Evolutionary conservation across 2,888 invertebrate species (phyloP), one percentile per base, ranked within the genome.

Genomic region (Hemaris fuciformis): DNA sequence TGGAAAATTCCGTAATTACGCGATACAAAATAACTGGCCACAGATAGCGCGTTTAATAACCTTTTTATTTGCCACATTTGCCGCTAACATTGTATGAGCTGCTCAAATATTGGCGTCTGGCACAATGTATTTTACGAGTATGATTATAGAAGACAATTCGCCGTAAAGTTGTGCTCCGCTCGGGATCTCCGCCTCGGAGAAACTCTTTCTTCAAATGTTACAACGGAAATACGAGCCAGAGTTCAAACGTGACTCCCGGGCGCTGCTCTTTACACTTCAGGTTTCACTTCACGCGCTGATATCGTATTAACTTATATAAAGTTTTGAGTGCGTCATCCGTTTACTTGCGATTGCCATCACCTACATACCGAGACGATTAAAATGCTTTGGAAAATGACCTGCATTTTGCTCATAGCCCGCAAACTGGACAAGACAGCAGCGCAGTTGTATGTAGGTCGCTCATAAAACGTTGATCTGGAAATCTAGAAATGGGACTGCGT

Each of bases 1-100:
- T 23, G 60, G 46, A 43, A 38, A 38, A 56, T 27, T 58, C 25
- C 27, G 61, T 57, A 42, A 23, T 60, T 31, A 53, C 53, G 31
- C 18, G 27, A 53, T 18, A 31, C 53, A 53, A 10, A 31, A 53
- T 53, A 18, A 53, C 53, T 27, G 31, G 13, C 45, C 13, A 22
- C 13, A 27, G 59, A 59, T 31, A 31, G 31, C 31, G 27, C 53
- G 53, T 53, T 31, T 53, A 53, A 31, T 53, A 31, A 31, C 18
- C 18, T 53, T 53, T 27, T 25, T 31, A 53, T 53, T 27, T 53
- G 15, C 4, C n/a, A 25, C n/a, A 48, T 48, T 48, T 48, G 25
- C 25, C 25, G 18, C 10, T 10, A 25, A 48, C 25, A 48, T 27
- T 15, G 48, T 48, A 48, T 27, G 4, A n/a, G 38, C 48, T 15